These are phyloP conservation scores for Tachuris rubrigastra DNA, from an alignment of 2,113 vertebrate species.

Conservation along the genomic window DNA sequence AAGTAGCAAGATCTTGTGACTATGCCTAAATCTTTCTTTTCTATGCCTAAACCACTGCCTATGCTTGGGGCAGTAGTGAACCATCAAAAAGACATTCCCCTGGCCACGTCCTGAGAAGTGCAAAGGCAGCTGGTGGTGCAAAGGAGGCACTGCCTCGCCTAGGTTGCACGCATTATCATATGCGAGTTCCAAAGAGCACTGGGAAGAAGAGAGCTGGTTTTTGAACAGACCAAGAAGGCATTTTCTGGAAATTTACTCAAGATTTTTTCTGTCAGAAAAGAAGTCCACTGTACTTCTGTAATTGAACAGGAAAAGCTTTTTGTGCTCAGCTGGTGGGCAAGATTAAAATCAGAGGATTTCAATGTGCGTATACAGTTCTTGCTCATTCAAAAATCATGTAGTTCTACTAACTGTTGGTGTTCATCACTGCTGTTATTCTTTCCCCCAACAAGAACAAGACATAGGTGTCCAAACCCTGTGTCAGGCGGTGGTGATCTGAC, in stretches of 20 bases:
- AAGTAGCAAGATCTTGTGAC: background rate
- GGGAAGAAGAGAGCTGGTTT: background rate
- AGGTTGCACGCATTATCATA: accelerated
- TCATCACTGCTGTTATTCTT: background rate
- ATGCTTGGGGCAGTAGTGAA: background rate
- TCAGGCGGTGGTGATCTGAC: background rate
- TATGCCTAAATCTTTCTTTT: background rate
- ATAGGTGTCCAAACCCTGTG: background rate
- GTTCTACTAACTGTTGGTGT: background rate
- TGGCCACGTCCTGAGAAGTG: background rate
- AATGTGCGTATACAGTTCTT: background rate
- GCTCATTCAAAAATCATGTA: background rate
- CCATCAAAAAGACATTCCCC: background rate
- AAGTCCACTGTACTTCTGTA: background rate
- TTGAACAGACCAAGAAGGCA: background rate
- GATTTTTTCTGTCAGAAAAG: accelerated
- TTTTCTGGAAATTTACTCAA: background rate
- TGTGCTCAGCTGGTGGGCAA: background rate
- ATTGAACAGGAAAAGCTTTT: background rate
- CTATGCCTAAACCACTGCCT: background rate
- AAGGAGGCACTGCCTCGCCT: background rate
- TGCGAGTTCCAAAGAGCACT: background rate
- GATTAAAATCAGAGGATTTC: background rate
- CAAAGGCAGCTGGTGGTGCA: accelerated
- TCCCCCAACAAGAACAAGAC: background rate